These are phyloP conservation scores for Lepilemur septentrionalis DNA, from an alignment of 2,797 vertebrate species.

Conservation along the genomic window DNA sequence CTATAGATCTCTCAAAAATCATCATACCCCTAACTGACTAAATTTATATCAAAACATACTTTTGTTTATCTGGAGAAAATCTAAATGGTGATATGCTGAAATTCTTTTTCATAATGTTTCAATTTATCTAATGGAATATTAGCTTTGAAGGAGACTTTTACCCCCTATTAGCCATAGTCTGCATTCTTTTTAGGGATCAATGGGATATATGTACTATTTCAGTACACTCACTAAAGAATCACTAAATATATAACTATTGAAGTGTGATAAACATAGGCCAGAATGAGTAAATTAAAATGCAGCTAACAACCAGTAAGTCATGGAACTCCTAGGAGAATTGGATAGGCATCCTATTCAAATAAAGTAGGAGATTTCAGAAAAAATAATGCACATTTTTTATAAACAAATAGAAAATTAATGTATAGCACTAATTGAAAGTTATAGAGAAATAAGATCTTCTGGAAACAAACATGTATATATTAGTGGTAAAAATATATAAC, in stretches of 20 bases:
- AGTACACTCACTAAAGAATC: background rate
- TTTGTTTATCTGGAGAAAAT: slow-evolving; percentile 33
- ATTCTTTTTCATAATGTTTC: background rate
- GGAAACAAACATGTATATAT: background rate
- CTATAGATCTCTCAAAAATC: background rate
- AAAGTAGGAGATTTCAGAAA: background rate
- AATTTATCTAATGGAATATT: background rate
- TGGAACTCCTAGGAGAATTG: background rate
- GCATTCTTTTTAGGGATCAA: background rate
- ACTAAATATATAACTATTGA: background rate
- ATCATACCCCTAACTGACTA: background rate
- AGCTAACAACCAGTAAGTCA: slow-evolving; percentile 7
- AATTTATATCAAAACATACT: slow-evolving; percentile 1
- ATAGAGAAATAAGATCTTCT: background rate
- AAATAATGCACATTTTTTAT: background rate
- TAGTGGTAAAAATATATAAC: background rate
- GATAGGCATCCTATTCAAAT: background rate
- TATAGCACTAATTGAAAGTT: background rate
- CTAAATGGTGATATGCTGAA: background rate
- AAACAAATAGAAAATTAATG: slow-evolving; percentile 48
- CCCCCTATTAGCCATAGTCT: background rate
- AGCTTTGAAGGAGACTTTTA: background rate
- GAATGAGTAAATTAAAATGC: background rate
- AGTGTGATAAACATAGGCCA: background rate
- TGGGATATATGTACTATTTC: background rate